These are phyloP conservation scores for Drosophila mayri DNA, from an alignment of 1,140 invertebrate genomes.

Conservation along the genomic window DNA sequence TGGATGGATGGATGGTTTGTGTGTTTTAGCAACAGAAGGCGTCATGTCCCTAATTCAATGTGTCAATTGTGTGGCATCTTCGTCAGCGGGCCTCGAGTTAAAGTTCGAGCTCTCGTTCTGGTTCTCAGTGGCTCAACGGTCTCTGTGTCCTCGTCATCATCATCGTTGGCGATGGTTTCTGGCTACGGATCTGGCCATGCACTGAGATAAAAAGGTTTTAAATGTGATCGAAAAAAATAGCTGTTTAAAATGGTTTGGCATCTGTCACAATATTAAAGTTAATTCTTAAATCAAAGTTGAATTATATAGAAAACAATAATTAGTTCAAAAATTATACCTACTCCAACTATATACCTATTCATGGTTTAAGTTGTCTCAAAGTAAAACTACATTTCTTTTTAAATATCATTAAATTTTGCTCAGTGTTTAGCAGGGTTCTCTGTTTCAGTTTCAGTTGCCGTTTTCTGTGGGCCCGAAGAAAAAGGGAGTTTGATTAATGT, in stretches of 20 bases:
- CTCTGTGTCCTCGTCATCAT: constrained; percentile 25
- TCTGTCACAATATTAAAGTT: neutral
- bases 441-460: constrained; percentile 37
- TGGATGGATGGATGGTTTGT: constrained; percentile 30
- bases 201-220: constrained; percentile 5
- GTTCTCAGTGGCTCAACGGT: constrained; percentile 34
- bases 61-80: constrained; percentile 73
- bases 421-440: constrained; percentile 12
- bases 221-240: neutral
- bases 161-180: constrained; percentile 49
- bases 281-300: too few species aligned
- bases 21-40: constrained; percentile 65
- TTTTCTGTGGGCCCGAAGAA: constrained; percentile 59
- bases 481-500: constrained; percentile 85
- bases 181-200: neutral
- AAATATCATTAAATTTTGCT: neutral
- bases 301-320: too few species aligned
- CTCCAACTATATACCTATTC: too few species aligned
- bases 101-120: constrained; percentile 8
- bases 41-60: constrained; percentile 80
- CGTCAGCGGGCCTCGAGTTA: constrained; percentile 20
- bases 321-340: too few species aligned
- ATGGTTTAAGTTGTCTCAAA: rapidly evolving
- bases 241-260: rapidly evolving
- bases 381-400: too few species aligned